Conservation (phyloP, 2,113 vertebrate genomes). For the Nibea coibor region DNA sequence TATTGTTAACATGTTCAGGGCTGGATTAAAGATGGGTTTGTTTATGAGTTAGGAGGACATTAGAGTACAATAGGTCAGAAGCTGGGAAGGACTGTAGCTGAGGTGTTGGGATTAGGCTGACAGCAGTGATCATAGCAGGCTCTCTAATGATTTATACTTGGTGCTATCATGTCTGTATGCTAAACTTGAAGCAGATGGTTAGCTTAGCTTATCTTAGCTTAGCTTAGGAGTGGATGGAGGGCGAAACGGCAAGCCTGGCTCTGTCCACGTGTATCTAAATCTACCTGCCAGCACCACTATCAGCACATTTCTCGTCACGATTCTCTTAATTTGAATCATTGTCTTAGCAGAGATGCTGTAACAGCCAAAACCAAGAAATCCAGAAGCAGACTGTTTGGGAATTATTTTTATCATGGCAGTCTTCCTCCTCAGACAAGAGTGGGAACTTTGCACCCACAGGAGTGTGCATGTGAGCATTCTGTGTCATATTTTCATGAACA, state of each 20-base stretch:
- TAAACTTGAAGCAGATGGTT: background rate
- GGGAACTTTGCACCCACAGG: constrained; percentile 9
- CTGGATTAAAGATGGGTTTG: constrained; percentile 23
- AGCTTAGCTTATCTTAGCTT: background rate
- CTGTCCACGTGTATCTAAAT: background rate
- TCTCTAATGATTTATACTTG: background rate
- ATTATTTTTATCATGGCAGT: background rate
- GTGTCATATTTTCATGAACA: constrained; percentile 6
- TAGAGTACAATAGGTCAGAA: constrained; percentile 14
- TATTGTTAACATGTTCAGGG: constrained; percentile 33
- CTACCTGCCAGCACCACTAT: background rate
- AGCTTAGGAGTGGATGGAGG: background rate
- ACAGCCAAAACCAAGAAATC: background rate
- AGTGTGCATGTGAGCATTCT: background rate
- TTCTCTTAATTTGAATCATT: background rate
- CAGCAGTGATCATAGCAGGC: background rate
- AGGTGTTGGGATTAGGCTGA: constrained; percentile 7
- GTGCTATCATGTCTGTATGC: background rate
- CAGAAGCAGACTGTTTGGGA: background rate
- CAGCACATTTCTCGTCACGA: too few species aligned
- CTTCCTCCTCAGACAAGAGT: background rate
- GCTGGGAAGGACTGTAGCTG: background rate
- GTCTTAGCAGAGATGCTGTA: background rate
- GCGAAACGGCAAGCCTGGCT: background rate
- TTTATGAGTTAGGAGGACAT: constrained; percentile 24